Evolutionary conservation across 2,888 invertebrate genomes (phyloP).

Genomic region (Parelbella ahira): DNA sequence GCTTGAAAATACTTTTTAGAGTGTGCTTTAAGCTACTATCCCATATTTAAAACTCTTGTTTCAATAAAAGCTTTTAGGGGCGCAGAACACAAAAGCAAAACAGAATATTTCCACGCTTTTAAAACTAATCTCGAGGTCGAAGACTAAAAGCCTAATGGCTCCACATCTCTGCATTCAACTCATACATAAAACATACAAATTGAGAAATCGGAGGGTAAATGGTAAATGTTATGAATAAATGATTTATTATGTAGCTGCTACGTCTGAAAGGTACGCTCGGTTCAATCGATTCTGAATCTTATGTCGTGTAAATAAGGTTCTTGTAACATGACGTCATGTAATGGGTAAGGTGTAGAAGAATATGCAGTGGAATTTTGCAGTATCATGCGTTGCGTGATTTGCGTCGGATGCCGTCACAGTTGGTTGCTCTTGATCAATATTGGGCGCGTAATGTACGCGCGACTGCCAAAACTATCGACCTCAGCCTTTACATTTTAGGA

Average conservation of each 20-base stretch:
- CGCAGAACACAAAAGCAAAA: neutral
- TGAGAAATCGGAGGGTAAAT: slow-evolving; percentile 27
- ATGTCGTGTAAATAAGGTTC: neutral
- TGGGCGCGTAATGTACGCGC: slow-evolving; percentile 30
- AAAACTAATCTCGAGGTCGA: slow-evolving; percentile 6
- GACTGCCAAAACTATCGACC: slow-evolving; percentile 22
- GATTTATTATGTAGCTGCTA: slow-evolving; percentile 23
- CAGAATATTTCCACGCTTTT: slow-evolving; percentile 2
- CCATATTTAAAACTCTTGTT: neutral
- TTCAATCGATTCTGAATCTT: neutral
- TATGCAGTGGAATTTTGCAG: slow-evolving; percentile 31
- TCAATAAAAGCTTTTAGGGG: neutral
- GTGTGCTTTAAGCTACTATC: too few relatives aligned
- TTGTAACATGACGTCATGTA: neutral
- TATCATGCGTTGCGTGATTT: slow-evolving; percentile 35
- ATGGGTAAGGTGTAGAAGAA: slow-evolving; percentile 23
- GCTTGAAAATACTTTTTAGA: too few relatives aligned
- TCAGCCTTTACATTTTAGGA: too few relatives aligned
- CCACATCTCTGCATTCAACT: slow-evolving; percentile 12
- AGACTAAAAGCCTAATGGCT: slow-evolving; percentile 14
- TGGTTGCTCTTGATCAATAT: slow-evolving; percentile 37
- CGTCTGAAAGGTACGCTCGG: neutral
- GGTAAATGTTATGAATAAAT: slow-evolving; percentile 30
- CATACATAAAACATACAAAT: slow-evolving; percentile 29
- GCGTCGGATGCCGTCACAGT: slow-evolving; percentile 34